Percentiles rank a stretch among this genome's conserved stretches.
Evolutionary conservation across 2,888 invertebrate genomes (phyloP).

Genomic region (Herminia tarsipennalis): DNA sequence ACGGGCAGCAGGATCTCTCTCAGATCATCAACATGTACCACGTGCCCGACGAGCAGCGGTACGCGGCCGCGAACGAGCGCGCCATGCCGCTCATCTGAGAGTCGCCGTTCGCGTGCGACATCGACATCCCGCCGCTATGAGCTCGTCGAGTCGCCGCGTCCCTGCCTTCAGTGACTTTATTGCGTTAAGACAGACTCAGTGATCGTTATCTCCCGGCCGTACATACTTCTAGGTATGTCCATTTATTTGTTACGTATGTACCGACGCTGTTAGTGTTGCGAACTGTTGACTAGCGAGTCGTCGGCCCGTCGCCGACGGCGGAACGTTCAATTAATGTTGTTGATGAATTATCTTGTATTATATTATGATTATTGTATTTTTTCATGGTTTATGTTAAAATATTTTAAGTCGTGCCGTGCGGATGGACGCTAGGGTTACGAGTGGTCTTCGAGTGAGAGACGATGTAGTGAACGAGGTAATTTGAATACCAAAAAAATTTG

Average conservation of each 20-base stretch:
- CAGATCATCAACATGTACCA: conserved; percentile 89
- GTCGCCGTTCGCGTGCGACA: conserved; percentile 88
- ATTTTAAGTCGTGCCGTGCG: conserved; percentile 76
- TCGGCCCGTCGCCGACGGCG: conserved; percentile 57
- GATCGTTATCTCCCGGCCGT: conserved; percentile 74
- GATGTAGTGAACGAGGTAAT: conserved; percentile 79
- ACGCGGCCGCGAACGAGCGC: conserved; percentile 86
- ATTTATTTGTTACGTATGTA: conserved; percentile 80
- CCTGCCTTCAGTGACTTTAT: conserved; percentile 72
- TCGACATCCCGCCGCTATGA: conserved; percentile 88
- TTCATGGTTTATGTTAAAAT: conserved; percentile 81
- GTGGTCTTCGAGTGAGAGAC: conserved; percentile 67
- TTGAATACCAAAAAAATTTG: conserved; percentile 85
- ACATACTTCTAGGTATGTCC: conserved; percentile 82
- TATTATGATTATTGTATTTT: conserved; percentile 83
- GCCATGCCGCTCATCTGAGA: conserved; percentile 88
- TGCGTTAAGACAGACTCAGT: conserved; percentile 68
- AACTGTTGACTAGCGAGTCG: conserved; percentile 68
- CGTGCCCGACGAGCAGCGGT: conserved; percentile 87
- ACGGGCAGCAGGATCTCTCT: conserved; percentile 87
- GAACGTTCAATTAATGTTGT: conserved; percentile 79
- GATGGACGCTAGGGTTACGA: conserved; percentile 66
- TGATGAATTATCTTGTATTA: conserved; percentile 80
- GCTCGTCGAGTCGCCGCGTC: conserved; percentile 81
- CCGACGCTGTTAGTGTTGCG: conserved; percentile 75